A percentile compares a stretch with the other conserved stretches of the same genome.
These are phyloP conservation scores for Athene cunicularia DNA, from an alignment of 2,113 vertebrate genomes.

Conservation along the genomic window DNA sequence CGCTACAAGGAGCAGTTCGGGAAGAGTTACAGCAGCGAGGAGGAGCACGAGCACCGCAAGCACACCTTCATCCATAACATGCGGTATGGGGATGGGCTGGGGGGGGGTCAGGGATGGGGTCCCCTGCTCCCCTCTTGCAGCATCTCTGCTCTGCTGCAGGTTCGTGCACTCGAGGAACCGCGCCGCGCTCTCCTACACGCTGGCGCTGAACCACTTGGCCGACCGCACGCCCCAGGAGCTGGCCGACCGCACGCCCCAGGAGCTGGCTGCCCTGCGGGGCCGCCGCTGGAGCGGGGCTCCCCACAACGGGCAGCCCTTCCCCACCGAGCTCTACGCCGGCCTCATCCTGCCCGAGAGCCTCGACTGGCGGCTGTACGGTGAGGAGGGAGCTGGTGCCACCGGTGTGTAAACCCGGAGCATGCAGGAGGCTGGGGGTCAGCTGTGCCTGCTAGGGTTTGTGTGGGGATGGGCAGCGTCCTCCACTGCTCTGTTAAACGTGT, in stretches of 20 bases:
- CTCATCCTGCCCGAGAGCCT: conserved; percentile 72
- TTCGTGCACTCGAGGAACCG: conserved; percentile 81
- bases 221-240: conserved; percentile 75
- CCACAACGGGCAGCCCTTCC: conserved; percentile 74
- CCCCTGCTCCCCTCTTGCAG: neutral
- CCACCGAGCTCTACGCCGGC: conserved; percentile 1
- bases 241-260: conserved; percentile 70
- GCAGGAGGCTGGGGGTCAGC: neutral
- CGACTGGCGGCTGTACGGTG: conserved; percentile 80
- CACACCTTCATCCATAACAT: conserved; percentile 75
- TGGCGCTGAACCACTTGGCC: conserved; percentile 76
- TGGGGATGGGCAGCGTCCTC: neutral
- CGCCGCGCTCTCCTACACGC: conserved; percentile 71
- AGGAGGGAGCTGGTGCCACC: neutral
- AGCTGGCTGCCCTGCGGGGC: conserved; percentile 73
- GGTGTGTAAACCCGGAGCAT: neutral
- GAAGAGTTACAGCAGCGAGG: conserved; percentile 66
- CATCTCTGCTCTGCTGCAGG: neutral
- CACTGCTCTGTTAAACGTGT: conserved; percentile 66
- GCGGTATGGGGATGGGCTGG: conserved; percentile 26
- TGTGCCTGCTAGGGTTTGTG: too few species aligned
- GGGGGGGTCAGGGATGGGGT: too few species aligned
- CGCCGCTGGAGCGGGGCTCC: conserved; percentile 40
- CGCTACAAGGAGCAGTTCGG: conserved; percentile 73
- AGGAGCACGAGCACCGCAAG: conserved; percentile 77